Evolutionary conservation across 2,888 invertebrate genomes (phyloP), one percentile per base, ranked within the genome.

Genomic region (Disparrhopalites patrizii): DNA sequence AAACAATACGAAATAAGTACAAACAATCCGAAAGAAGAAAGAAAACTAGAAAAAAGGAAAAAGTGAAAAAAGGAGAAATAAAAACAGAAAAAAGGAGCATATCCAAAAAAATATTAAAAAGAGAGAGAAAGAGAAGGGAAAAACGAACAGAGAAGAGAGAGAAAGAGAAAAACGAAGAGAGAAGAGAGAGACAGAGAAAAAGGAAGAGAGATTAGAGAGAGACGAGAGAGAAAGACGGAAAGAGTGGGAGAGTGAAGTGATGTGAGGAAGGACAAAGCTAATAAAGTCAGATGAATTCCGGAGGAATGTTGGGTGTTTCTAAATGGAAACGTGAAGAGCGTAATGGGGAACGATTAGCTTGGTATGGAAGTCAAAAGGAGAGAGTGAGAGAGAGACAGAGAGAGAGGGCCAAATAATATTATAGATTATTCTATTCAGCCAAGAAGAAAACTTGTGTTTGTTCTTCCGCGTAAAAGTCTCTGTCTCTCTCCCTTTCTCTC

Each of bases 271-370:
- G 27, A 50, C 58, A 54, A 60, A 67, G 67, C 67, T 71, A 71
- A 71, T 71, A 70, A 71, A 71, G 67, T 68, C 67, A 66, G 69
- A 71, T 68, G 69, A 70, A 71, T 67, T 68, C 58, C 58, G 61
- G 60, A 52, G 65, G 67, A 70, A 67, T 70, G n/a, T 65, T 67
- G 60, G 64, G 56, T 58, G 56, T 47, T 65, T 65, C 61, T 70
- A 68, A 68, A 68, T 72, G 70, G 67, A 68, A 70, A 66, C 63
- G 68, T 70, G 70, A 69, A 71, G 63, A 68, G 70, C 64, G 65
- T 70, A 70, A 70, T 68, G 58, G 69, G 57, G 70, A 70, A 68
- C 68, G 72, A 69, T 70, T 69, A 72, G 68, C 66, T 31, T 36
- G 18, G 38, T 50, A 56, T 40, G 30, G 23, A 30, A 18, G n/a